Base-by-base conservation (phyloP, 2,113 vertebrate species). In the Desmodus rotundus region DNA sequence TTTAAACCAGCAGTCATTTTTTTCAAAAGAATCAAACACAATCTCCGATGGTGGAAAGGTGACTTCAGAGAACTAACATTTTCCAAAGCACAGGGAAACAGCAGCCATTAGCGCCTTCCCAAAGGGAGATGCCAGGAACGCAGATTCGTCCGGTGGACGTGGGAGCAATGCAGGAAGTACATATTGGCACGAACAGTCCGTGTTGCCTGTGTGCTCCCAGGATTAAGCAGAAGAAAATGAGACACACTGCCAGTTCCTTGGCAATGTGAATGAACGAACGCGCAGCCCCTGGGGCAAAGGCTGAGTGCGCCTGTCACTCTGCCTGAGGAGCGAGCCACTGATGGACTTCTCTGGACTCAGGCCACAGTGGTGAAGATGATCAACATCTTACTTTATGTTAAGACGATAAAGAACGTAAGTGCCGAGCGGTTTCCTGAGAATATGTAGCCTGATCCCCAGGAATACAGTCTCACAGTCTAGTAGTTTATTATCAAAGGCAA, bases 1-100 rank as follows among this genome's bases (percentile, higher is more conserved):
- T 87, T 91, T 90, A 85, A 96, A 90, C 63, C 12, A 87, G n/a
- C 50, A 80, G 24, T 85, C 26, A 89, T 81, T 93, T 92, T 76
- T 76, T 93, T 78, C 47, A 92, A 95, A 96, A 92, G 45, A 91
- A 63, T 38, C 65, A 74, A 88, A 95, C 14, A 78, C 31, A 50
- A 47, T 72, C 33, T 76, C 76, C 68, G 84, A 70, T 5, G 50
- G n/a, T 77, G 36, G 43, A 95, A 89, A 47, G 2, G n/a, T 87
- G n/a, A 73, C n/a, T 74, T 85, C 31, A 43, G 41, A 87, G 81
- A 92, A 96, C 36, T 56, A 91, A 26, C 67, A 78, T n/a, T 80
- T 93, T 90, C 67, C 58, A 20, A 63, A 50, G 76, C n/a, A 36
- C 1, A 3, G 28, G 45, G 68, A 36, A 91, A 63, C 0, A 52